Conservation (phyloP, 2,113 vertebrate genomes). For the Malurus elegans region DNA sequence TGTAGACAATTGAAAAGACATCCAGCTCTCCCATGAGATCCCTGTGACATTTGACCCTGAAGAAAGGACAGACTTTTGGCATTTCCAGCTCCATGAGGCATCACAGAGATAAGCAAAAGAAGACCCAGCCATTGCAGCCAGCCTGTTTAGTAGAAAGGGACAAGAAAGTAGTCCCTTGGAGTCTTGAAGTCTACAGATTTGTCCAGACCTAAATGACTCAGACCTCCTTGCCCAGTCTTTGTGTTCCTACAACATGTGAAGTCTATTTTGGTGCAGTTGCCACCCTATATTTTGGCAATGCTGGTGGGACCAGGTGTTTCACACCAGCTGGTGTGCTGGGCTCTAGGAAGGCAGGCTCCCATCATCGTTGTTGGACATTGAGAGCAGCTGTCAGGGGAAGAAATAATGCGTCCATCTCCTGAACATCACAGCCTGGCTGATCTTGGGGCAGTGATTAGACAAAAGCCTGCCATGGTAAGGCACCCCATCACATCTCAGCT, state of each 20-base stretch:
- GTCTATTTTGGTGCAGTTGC: not conserved
- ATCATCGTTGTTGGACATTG: rapidly evolving
- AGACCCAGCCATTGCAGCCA: not conserved
- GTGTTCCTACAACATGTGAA: not conserved
- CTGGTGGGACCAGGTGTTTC: not conserved
- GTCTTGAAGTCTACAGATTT: not conserved
- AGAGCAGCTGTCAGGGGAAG: not conserved
- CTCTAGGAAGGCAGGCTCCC: not conserved
- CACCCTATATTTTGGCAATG: not conserved
- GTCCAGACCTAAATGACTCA: not conserved
- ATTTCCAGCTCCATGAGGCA: not conserved
- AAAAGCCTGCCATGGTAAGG: not conserved
- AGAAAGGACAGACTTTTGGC: not conserved
- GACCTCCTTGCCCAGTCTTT: not conserved
- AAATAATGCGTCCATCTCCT: not conserved
- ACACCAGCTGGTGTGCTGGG: not conserved
- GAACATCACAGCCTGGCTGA: not conserved
- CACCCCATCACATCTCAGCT: not conserved
- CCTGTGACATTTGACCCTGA: not conserved
- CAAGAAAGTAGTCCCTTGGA: not conserved
- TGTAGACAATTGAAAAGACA: not conserved
- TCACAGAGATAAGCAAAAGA: not conserved
- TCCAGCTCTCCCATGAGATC: not conserved
- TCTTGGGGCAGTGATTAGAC: not conserved
- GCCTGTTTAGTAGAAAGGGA: not conserved